Percentiles rank a stretch among this genome's conserved stretches.
These are phyloP conservation scores for Tetranychus piercei DNA, from an alignment of 2,888 invertebrate species.

Conservation along the genomic window DNA sequence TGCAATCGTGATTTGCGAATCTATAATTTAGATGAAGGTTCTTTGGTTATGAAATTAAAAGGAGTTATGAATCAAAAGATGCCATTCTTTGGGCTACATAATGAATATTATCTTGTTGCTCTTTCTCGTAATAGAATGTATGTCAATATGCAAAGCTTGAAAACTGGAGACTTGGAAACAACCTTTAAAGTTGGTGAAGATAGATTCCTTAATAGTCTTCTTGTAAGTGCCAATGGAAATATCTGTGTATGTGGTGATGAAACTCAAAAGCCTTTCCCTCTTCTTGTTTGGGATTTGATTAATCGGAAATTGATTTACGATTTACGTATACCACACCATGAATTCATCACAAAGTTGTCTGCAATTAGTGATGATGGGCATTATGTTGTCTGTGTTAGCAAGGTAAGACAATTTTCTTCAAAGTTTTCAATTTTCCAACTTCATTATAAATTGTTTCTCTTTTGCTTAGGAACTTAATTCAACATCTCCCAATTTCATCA, in stretches of 20 bases:
- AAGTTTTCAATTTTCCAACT: background rate
- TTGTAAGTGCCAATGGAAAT: conserved; percentile 70
- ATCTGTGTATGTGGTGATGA: conserved; percentile 75
- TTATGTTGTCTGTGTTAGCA: conserved; percentile 39
- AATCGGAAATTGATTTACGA: conserved; percentile 67
- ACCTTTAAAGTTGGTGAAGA: conserved; percentile 73
- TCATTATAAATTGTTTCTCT: conserved; percentile 4
- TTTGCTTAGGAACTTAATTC: conserved; percentile 42
- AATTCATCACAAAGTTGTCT: conserved; percentile 61
- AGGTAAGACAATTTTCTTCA: conserved; percentile 31
- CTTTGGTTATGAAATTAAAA: conserved; percentile 50
- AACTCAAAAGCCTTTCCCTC: conserved; percentile 73
- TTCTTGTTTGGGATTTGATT: conserved; percentile 69
- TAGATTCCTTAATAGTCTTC: conserved; percentile 64
- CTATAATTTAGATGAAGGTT: conserved; percentile 56
- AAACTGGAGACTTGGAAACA: conserved; percentile 58
- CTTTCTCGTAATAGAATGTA: conserved; percentile 71
- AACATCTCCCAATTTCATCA: conserved; percentile 62
- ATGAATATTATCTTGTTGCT: conserved; percentile 56
- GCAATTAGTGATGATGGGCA: conserved; percentile 67
- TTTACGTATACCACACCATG: conserved; percentile 67
- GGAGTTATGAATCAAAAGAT: conserved; percentile 75
- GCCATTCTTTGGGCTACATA: conserved; percentile 70
- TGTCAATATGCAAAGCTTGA: conserved; percentile 65
- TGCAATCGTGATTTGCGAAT: conserved; percentile 61